These are phyloP conservation scores for Chymomyza procnemis DNA, from an alignment of 2,888 invertebrate genomes.

Conservation along the genomic window DNA sequence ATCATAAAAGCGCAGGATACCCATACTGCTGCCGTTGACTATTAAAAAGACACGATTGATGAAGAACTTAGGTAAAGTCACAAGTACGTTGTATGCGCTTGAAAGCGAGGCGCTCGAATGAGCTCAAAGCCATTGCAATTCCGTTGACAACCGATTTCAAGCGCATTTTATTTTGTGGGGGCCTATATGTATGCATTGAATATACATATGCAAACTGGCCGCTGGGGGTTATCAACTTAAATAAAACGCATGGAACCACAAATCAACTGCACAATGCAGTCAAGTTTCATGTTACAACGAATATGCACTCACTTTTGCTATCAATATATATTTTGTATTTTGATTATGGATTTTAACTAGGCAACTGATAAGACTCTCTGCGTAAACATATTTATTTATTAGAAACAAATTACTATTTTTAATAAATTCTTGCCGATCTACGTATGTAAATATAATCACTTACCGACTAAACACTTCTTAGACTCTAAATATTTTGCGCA, in stretches of 20 bases:
- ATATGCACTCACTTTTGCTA: conserved; percentile 27
- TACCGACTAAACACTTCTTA: conserved; percentile 26
- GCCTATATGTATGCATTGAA: neutral
- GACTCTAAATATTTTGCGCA: conserved; percentile 42
- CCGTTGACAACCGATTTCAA: conserved; percentile 47
- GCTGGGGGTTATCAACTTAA: conserved; percentile 52
- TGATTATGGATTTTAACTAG: conserved; percentile 16
- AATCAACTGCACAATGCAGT: conserved; percentile 23
- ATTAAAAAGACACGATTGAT: neutral
- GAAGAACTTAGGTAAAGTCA: conserved; percentile 1
- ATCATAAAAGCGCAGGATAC: conserved; percentile 66
- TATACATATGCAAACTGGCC: conserved; percentile 5
- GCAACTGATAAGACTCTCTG: conserved; percentile 38
- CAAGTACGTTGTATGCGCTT: conserved; percentile 1
- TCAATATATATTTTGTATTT: conserved; percentile 26
- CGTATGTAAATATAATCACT: conserved; percentile 1
- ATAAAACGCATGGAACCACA: conserved; percentile 27
- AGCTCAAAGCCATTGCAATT: conserved; percentile 10
- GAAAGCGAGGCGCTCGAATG: conserved; percentile 8
- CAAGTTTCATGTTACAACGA: conserved; percentile 42
- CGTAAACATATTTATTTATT: conserved; percentile 52
- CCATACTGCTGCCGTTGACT: conserved; percentile 41
- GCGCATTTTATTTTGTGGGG: conserved; percentile 12
- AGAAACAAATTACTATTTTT: neutral
- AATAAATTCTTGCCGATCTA: neutral